Evolutionary conservation across 2,888 invertebrate species (phyloP), one percentile per base, ranked within the genome.

Genomic region (Uloborus plumipes): DNA sequence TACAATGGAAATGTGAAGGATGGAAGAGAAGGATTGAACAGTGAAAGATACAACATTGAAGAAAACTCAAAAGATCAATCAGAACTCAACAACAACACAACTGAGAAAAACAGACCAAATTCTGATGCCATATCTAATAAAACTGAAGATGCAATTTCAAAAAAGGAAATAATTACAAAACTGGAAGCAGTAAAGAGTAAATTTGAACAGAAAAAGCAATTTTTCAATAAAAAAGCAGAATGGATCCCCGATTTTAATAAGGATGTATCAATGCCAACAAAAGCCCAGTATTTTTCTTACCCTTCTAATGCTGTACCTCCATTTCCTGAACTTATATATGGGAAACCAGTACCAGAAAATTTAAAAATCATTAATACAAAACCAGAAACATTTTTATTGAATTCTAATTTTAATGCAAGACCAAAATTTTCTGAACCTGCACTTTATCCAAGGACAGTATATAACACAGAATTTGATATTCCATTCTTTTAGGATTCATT

Each of bases 371-470:
- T n/a, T 9, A 76, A 15, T 18, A 0, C 26, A 20, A 58, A 39
- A 72, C 20, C 39, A n/a, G 50, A 58, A 15, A 15, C 58, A 70
- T 53, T 55, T 65, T 16, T 59, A n/a, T 31, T 20, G 50, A 3
- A 31, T 31, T 59, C 18, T 14, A 15, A n/a, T 4, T 39, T 14
- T 14, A 59, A 66, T 39, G 47, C 31, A 61, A 18, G 50, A 14
- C 26, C 70, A 59, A 18, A 72, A 15, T 22, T 58, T 51, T 66
- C 16, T n/a, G 78, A 72, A 55, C 72, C 78, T 22, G 16, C 31
- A 18, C 66, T 72, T 18, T 66, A 66, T 61, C 72, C 72, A 66
- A 22, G 59, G 20, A 72, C 78, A 66, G 61, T 66, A 39, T 78
- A 61, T 39, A 22, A 20, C 6, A 72, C 66, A 72, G 65, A 72